phyloP scores from a whole-genome alignment of 2,888 invertebrate species.

The Apotomis betuletana region DNA sequence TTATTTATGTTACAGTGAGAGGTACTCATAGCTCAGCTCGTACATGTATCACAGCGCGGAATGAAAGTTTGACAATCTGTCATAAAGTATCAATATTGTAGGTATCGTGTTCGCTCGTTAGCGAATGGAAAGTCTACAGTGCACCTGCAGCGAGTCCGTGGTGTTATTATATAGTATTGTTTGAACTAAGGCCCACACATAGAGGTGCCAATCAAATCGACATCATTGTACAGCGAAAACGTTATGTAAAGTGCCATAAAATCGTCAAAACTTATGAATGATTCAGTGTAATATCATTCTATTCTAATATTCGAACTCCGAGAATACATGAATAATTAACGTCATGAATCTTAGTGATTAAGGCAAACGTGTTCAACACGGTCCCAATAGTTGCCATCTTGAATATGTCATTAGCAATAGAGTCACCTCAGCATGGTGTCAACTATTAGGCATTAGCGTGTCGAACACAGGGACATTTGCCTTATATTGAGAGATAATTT shows the following conservation, averaged over 20 bases:
- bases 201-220: neutral
- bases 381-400: too few species aligned
- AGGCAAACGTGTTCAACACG: too few species aligned
- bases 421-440: too few species aligned
- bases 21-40: neutral
- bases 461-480: too few species aligned
- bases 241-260: neutral
- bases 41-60: slow-evolving; percentile 8
- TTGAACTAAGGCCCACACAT: neutral
- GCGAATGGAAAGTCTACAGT: slow-evolving; percentile 20
- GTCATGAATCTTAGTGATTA: too few species aligned
- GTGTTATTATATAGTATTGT: neutral
- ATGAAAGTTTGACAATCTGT: slow-evolving; percentile 26
- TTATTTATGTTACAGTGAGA: neutral
- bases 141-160: slow-evolving; percentile 10
- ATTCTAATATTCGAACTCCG: too few species aligned
- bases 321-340: too few species aligned
- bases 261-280: too few species aligned
- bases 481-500: too few species aligned
- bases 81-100: slow-evolving; percentile 21
- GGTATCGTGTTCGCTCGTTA: slow-evolving; percentile 20
- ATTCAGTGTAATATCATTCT: too few species aligned
- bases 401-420: too few species aligned
- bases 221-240: neutral
- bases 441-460: too few species aligned